Evolutionary conservation across 2,113 vertebrate genomes (phyloP).

Genomic region (Ondatra zibethicus): DNA sequence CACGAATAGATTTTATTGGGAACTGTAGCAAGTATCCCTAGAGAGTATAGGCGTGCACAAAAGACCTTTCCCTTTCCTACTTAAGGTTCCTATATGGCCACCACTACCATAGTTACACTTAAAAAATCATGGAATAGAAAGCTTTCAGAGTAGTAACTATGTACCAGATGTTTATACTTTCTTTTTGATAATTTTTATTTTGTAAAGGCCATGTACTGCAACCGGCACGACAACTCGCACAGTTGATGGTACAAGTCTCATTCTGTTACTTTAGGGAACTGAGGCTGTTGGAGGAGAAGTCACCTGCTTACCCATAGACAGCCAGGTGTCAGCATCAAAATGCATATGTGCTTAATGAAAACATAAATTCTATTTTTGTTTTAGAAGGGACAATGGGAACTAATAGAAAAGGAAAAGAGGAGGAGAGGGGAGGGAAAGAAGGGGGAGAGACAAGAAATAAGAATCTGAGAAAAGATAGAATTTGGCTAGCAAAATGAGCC

Average conservation of each 20-base stretch:
- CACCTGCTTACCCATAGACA: neutral
- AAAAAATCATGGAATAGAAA: neutral
- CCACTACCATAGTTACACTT: neutral
- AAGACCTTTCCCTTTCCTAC: neutral
- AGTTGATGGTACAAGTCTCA: neutral
- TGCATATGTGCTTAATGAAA: neutral
- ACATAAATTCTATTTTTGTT: neutral
- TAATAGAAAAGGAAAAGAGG: neutral
- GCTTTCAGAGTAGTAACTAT: neutral
- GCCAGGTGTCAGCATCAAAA: neutral
- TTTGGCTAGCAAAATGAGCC: neutral
- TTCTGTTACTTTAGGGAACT: neutral
- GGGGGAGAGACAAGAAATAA: neutral
- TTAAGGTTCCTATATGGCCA: neutral
- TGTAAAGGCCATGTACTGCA: neutral
- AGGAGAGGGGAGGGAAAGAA: rapidly evolving
- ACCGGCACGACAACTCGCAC: neutral
- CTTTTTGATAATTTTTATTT: neutral
- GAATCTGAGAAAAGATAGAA: neutral
- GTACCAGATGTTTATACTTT: neutral
- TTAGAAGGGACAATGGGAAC: neutral
- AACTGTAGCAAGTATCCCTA: neutral
- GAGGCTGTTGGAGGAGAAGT: neutral
- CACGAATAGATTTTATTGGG: neutral
- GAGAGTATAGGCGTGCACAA: neutral